Base-by-base conservation (phyloP, 2,113 vertebrate genomes). In the Oryzias celebensis region DNA sequence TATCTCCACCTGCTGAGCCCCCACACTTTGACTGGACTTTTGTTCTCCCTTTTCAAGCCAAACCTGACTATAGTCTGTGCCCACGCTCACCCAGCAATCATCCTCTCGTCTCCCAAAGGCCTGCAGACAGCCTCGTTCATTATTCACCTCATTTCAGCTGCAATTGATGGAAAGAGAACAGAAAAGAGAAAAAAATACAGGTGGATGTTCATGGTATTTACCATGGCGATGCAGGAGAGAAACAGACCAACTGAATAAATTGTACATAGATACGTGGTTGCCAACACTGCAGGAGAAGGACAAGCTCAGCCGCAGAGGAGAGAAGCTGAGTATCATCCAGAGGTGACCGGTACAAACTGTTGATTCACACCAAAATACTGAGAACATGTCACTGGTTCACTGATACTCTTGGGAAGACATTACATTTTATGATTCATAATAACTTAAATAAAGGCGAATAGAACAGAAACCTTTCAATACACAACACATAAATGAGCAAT, bases 401-500 rank as follows among this genome's bases (percentile, higher is more conserved):
- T 72, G 71, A 63, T 75, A 58, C 74, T 16, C 50, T 66, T 65
- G 57, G 51, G 73, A 75, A 75, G 65, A 73, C 31, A 85, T 64
- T 20, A 20, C 20, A 81, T 62, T 77, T 73, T 57, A 79, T 5
- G 43, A 59, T 73, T 59, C 75, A 76, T 72, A 89, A 91, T 91
- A 91, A 91, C 64, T 91, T 91, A 91, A 89, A 87, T 68, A 77
- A 75, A 83, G 75, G 65, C 62, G 47, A 70, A 55, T 55, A 49
- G 65, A 71, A 78, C 68, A 71, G 47, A 75, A 16, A 28, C 78
- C 65, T 83, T 86, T 69, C 77, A 77, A 82, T 79, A 78, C 64
- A 86, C 78, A 76, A 81, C 81, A 83, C 62, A 52, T 45, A 58
- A 71, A 78, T 28, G 52, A 80, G 67, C 73, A 78, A 69, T 59